These are phyloP conservation scores for Athalia rosae DNA, from an alignment of 2,888 invertebrate genomes.

Conservation along the genomic window DNA sequence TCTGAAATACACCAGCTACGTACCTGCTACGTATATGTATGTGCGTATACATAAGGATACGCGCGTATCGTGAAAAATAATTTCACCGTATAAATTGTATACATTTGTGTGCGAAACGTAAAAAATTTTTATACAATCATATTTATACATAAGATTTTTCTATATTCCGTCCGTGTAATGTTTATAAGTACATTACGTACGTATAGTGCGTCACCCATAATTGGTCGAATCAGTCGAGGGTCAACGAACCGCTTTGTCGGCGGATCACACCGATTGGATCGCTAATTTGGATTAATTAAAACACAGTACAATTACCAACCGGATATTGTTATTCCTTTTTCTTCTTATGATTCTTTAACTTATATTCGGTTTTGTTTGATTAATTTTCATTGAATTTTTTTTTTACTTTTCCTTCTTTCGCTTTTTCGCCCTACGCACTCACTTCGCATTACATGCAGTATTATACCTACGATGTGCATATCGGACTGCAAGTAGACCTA, in stretches of 20 bases:
- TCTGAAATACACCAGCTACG: neutral
- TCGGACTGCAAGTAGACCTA: too few relatives aligned
- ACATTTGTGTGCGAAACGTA: too few relatives aligned
- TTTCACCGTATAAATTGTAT: too few relatives aligned
- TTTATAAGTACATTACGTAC: conserved; percentile 23
- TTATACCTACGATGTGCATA: too few relatives aligned
- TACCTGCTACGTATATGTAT: neutral
- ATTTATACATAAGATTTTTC: neutral
- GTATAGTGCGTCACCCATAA: conserved; percentile 23
- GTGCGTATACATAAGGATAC: too few relatives aligned
- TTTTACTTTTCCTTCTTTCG: too few relatives aligned
- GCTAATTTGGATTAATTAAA: conserved; percentile 43
- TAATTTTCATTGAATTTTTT: too few relatives aligned
- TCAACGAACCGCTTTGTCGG: conserved; percentile 44
- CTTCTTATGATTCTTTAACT: neutral
- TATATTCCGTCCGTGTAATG: neutral
- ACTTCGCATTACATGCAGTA: too few relatives aligned
- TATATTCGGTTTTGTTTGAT: neutral
- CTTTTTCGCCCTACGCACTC: too few relatives aligned
- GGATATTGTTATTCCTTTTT: conserved; percentile 22
- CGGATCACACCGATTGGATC: conserved; percentile 38
- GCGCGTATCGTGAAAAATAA: too few relatives aligned
- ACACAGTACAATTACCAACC: conserved; percentile 39
- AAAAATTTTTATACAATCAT: neutral
- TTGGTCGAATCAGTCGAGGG: conserved; percentile 38